Conservation (phyloP, 1,140 invertebrate species). For the Pachypeltis micranthus region DNA sequence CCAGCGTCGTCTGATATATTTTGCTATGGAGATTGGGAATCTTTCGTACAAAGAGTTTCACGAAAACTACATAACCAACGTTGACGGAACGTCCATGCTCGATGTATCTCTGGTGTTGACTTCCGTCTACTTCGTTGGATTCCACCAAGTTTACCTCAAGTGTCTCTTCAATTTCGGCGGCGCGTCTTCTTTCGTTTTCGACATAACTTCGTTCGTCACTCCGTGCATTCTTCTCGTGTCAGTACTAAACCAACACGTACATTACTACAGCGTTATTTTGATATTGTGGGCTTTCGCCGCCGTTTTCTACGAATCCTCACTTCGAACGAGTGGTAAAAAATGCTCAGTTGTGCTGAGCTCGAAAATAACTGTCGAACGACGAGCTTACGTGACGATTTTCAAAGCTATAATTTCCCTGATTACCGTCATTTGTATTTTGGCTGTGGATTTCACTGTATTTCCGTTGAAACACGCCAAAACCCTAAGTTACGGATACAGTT, state of each 20-base stretch:
- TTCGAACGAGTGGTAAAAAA: background rate
- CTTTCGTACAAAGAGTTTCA: background rate
- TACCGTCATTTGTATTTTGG: conserved; percentile 74
- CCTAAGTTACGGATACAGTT: conserved; percentile 68
- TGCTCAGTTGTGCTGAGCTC: background rate
- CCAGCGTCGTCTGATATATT: too few species aligned
- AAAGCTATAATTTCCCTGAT: conserved; percentile 57
- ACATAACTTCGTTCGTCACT: background rate
- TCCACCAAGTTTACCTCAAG: background rate
- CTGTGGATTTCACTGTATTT: conserved; percentile 83
- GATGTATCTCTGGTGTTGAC: background rate
- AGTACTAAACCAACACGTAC: background rate
- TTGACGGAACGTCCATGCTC: background rate
- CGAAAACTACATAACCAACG: background rate
- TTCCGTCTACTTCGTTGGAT: background rate
- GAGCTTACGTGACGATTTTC: conserved; percentile 49
- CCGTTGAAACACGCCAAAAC: conserved; percentile 78
- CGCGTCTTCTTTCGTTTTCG: background rate
- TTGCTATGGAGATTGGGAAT: background rate
- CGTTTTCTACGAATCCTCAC: background rate
- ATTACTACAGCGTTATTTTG: background rate
- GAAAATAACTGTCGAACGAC: background rate
- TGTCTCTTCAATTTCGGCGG: background rate
- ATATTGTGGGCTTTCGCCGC: background rate
- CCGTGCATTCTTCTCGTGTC: background rate